A percentile compares a stretch with the other conserved stretches of the same genome.
Evolutionary conservation across 2,888 invertebrate genomes (phyloP).

Genomic region (Dorcus parallelipipedus): DNA sequence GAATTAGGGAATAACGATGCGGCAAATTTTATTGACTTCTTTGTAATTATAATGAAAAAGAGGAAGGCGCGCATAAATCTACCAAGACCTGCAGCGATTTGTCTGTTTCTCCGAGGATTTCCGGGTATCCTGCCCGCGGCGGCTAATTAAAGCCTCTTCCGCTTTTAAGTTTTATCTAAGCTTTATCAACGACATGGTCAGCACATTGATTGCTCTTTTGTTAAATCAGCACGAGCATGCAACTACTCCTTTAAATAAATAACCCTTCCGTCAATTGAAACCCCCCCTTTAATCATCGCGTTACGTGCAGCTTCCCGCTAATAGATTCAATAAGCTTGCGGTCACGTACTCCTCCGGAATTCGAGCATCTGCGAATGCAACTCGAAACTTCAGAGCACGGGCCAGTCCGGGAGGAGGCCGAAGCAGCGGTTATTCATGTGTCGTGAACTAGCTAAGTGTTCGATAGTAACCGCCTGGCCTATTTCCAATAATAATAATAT

Average conservation of each 20-base stretch:
- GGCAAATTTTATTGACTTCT: neutral
- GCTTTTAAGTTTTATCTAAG: slow-evolving; percentile 21
- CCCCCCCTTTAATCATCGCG: neutral
- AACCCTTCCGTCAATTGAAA: too few relatives aligned
- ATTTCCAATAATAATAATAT: neutral
- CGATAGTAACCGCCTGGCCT: neutral
- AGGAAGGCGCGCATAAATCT: slow-evolving; percentile 21
- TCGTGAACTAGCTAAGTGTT: neutral
- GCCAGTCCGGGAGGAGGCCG: too few relatives aligned
- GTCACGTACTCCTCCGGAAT: neutral
- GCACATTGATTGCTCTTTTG: too few relatives aligned
- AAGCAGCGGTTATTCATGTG: neutral
- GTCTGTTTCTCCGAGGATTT: slow-evolving; percentile 22
- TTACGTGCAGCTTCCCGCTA: neutral
- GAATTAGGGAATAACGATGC: too few relatives aligned
- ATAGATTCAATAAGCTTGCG: slow-evolving; percentile 1
- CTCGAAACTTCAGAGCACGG: too few relatives aligned
- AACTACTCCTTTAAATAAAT: too few relatives aligned
- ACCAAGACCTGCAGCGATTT: slow-evolving; percentile 22
- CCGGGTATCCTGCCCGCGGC: slow-evolving; percentile 20
- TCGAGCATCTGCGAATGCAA: neutral
- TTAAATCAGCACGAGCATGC: too few relatives aligned
- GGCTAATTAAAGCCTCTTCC: slow-evolving; percentile 23
- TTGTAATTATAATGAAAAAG: slow-evolving; percentile 17
- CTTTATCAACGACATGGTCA: neutral